A percentile compares a stretch with the other conserved stretches of the same genome.
Conservation (phyloP, 2,888 invertebrate genomes). For the Tricholauxania praeusta region DNA sequence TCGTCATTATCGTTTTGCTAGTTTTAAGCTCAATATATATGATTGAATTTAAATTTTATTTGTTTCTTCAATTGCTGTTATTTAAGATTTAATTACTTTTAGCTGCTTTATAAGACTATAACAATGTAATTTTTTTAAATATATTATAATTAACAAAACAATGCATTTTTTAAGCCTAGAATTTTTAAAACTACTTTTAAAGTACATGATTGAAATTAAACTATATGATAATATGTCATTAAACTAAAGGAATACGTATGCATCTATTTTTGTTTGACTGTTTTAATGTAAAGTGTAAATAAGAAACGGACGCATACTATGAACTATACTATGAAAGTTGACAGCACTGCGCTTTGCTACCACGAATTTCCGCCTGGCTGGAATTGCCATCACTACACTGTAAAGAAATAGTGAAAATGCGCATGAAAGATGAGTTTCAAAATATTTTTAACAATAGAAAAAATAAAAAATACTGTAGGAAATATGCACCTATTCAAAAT, state of each 20-base stretch:
- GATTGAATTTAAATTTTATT: slow-evolving; percentile 32
- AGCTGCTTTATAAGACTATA: slow-evolving; percentile 26
- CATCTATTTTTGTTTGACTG: slow-evolving; percentile 5
- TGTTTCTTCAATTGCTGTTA: background rate
- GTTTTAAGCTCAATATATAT: slow-evolving; percentile 62
- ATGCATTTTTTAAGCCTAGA: slow-evolving; percentile 15
- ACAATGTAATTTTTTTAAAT: slow-evolving; percentile 18
- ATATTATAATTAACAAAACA: slow-evolving; percentile 26
- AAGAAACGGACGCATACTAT: background rate
- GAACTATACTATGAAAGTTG: slow-evolving; percentile 57
- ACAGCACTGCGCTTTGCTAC: slow-evolving; percentile 60
- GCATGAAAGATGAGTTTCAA: slow-evolving; percentile 17
- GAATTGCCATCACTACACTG: slow-evolving; percentile 56
- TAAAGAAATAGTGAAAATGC: slow-evolving; percentile 54
- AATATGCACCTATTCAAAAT: no score
- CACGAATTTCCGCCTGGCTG: slow-evolving; percentile 33
- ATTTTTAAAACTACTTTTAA: slow-evolving; percentile 12
- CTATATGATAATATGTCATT: background rate
- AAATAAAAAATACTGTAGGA: no score
- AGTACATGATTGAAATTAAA: slow-evolving; percentile 19
- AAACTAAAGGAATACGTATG: slow-evolving; percentile 22
- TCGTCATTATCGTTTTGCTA: slow-evolving; percentile 76
- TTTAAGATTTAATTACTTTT: slow-evolving; percentile 7
- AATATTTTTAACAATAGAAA: no score
- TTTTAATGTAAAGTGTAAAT: slow-evolving; percentile 11